phyloP scores from a whole-genome alignment of 2,888 invertebrate species.

The Nomada ruficornis region DNA sequence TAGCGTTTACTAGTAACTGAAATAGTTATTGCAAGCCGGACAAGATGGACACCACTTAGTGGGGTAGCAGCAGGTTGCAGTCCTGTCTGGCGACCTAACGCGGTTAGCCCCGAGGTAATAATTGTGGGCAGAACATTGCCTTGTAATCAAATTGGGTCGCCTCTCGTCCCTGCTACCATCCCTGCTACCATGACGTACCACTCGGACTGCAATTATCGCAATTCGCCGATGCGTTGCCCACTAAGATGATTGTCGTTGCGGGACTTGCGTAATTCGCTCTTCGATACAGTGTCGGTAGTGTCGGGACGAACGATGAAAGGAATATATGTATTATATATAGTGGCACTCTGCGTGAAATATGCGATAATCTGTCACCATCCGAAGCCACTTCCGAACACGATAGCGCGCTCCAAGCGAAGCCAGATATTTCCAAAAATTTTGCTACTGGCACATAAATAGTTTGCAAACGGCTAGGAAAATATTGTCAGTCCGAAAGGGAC shows the following conservation, averaged over 20 bases:
- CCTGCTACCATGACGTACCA: slow-evolving; percentile 27
- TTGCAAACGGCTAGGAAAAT: background rate
- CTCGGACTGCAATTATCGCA: slow-evolving; percentile 62
- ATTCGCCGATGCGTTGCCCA: slow-evolving; percentile 43
- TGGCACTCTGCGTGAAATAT: background rate
- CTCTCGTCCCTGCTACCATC: slow-evolving; percentile 20
- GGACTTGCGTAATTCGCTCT: slow-evolving; percentile 30
- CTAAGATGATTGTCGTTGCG: slow-evolving; percentile 40
- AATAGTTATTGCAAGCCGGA: slow-evolving; percentile 51
- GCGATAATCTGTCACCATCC: background rate
- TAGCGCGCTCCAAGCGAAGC: too few species aligned
- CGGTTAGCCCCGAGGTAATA: slow-evolving; percentile 66
- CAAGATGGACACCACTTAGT: background rate
- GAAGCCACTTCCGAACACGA: too few species aligned
- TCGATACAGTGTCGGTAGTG: background rate
- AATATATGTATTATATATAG: slow-evolving; percentile 12
- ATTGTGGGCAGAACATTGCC: slow-evolving; percentile 64
- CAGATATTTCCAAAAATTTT: background rate
- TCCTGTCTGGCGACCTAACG: slow-evolving; percentile 57
- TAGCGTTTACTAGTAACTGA: slow-evolving; percentile 50
- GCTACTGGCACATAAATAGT: too few species aligned
- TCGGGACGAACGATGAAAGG: background rate
- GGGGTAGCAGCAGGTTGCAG: slow-evolving; percentile 48
- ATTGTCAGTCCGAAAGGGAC: background rate
- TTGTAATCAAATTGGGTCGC: slow-evolving; percentile 66